Percentiles rank a stretch among this genome's conserved stretches.
These are phyloP conservation scores for Abscondita cerata DNA, from an alignment of 2,888 invertebrate genomes.

Conservation along the genomic window DNA sequence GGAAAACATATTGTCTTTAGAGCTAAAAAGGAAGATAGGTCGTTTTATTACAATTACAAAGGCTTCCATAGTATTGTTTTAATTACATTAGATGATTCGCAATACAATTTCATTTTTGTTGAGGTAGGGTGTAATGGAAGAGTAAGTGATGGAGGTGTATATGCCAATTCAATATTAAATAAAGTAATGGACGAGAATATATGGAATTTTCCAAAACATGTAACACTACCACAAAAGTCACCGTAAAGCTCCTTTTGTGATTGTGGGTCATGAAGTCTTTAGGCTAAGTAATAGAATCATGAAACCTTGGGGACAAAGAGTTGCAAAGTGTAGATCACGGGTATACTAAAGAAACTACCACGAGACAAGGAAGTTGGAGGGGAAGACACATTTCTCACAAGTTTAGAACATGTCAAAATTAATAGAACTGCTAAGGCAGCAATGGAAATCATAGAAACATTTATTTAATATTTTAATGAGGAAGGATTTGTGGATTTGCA, in stretches of 20 bases:
- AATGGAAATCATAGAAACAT: background rate
- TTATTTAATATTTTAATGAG: too few species aligned
- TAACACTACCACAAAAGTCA: background rate
- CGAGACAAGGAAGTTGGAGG: background rate
- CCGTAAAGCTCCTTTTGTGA: background rate
- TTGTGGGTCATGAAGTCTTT: constrained; percentile 1
- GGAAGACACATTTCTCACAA: background rate
- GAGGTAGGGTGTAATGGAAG: constrained; percentile 5
- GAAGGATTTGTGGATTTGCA: too few species aligned
- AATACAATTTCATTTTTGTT: constrained; percentile 11
- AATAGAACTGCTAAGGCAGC: background rate
- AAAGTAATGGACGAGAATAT: background rate
- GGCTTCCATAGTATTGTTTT: constrained; percentile 6
- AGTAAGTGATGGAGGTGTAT: constrained; percentile 8
- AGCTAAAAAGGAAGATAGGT: background rate
- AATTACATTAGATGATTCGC: background rate
- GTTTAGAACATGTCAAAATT: too few species aligned
- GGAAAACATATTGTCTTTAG: constrained; percentile 4
- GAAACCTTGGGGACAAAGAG: background rate
- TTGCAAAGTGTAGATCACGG: background rate
- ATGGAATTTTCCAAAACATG: background rate
- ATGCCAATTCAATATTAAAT: background rate
- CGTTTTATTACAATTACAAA: constrained; percentile 12
- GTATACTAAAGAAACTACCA: background rate
- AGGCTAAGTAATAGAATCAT: too few species aligned